Percentiles rank a stretch among this genome's conserved stretches.
phyloP scores from a whole-genome alignment of 2,113 vertebrate species.

The Bujurquina vittata region DNA sequence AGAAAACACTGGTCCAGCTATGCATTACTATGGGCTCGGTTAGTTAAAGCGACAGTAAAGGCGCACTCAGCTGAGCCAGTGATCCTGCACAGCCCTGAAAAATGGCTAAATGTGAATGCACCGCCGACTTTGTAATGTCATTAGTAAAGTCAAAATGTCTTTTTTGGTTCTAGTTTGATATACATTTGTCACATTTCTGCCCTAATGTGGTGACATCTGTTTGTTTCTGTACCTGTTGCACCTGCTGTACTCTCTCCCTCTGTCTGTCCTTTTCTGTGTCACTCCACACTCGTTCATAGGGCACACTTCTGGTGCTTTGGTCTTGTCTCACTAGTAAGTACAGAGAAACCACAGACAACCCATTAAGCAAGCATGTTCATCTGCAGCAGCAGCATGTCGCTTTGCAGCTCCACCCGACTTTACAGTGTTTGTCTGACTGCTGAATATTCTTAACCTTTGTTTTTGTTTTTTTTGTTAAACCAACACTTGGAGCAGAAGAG shows the following conservation, averaged over 20 bases:
- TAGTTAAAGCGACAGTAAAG: neutral
- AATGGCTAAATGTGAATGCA: neutral
- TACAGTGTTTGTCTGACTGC: neutral
- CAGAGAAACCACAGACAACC: constrained; percentile 72
- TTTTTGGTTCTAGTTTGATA: neutral
- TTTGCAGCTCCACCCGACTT: constrained; percentile 24
- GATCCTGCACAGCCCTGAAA: neutral
- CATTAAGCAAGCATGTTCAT: constrained; percentile 67
- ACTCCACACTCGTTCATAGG: constrained; percentile 81
- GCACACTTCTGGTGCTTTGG: constrained; percentile 86
- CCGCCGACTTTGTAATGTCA: neutral
- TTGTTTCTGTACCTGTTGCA: constrained; percentile 57
- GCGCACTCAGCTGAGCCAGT: neutral
- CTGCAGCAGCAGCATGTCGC: constrained; percentile 50
- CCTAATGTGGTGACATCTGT: constrained; percentile 24
- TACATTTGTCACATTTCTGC: constrained; percentile 47
- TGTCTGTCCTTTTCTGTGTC: constrained; percentile 78
- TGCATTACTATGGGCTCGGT: neutral
- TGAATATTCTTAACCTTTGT: constrained; percentile 2
- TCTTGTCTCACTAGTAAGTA: constrained; percentile 92
- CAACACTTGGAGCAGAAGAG: constrained; percentile 68
- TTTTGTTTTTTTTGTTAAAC: neutral
- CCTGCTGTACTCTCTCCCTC: constrained; percentile 72
- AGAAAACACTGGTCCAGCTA: neutral
- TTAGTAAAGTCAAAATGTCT: constrained; percentile 34